Evolutionary conservation across 2,113 vertebrate genomes (phyloP), one percentile per base, ranked within the genome.

Genomic region (Elephas maximus): DNA sequence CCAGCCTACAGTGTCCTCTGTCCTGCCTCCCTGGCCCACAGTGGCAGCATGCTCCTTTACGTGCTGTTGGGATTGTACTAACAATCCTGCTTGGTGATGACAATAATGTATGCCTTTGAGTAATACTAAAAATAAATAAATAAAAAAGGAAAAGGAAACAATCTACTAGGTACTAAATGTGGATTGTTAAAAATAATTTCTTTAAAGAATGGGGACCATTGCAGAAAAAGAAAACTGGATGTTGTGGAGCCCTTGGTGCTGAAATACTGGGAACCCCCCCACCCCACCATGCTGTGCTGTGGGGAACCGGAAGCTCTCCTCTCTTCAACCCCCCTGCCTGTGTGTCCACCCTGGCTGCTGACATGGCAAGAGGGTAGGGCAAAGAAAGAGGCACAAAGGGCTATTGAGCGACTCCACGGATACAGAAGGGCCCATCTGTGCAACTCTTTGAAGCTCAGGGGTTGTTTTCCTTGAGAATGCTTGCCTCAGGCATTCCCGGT

Each of bases 21-120:
- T 18, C 11, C 18, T 41, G 28, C 57, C 37, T 71, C 28, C 17
- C 14, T 8, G 30, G 18, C 37, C 71, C 33, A 17, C 15, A 0
- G 2, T 1, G 5, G 1, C 63, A 30, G 5, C 4, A 15, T 37
- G 12, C 0, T 0, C n/a, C 18, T 30, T 33, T 14, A 1, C 0
- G 3, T 14, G 17, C n/a, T 5, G 6, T 10, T 63, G 41, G 18
- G 28, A 7, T 15, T 48, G 1, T 41, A 57, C 53, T 63, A 57
- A 86, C 15, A 51, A 1, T 67, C 60, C 30, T 15, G 26, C 8
- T 21, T 10, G 21, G 11, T 20, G 21, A 12, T 67, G 33, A 26
- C 0, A 57, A 48, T n/a, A 60, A 14, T 63, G 4, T 37, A 33
- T 53, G 21, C 69, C n/a, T 45, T 10, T 18, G 21, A 79, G 30